Conservation (phyloP, 2,797 vertebrate species). For the Acanthurus leucopareius region DNA sequence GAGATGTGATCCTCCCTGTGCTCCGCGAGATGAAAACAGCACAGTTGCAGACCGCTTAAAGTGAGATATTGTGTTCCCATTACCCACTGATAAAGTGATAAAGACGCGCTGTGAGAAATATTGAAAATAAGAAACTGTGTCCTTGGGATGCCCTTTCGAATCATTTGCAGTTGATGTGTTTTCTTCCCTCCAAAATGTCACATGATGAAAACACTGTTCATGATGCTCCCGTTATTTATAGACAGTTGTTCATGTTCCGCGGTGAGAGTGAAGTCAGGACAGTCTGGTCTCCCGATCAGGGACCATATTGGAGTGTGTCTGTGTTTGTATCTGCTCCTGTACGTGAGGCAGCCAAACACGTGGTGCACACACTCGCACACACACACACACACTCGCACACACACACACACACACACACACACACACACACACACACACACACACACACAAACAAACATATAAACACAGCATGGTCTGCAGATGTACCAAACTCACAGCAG, state of each 20-base stretch:
- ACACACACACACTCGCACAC: constrained; percentile 30
- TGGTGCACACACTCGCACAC: constrained; percentile 35
- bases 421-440: constrained; percentile 57
- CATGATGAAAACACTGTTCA: not conserved
- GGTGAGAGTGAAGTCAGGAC: constrained; percentile 59
- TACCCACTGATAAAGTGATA: constrained; percentile 31
- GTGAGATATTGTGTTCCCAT: constrained; percentile 39
- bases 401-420: constrained; percentile 39
- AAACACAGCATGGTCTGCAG: constrained; percentile 68
- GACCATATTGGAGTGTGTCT: constrained; percentile 74
- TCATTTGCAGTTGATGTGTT: not conserved
- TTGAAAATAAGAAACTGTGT: constrained; percentile 28
- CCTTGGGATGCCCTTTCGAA: not conserved
- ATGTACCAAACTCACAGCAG: constrained; percentile 63
- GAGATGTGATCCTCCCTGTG: constrained; percentile 37
- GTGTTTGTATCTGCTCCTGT: constrained; percentile 73
- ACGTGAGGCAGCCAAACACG: constrained; percentile 67
- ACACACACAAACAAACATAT: constrained; percentile 29
- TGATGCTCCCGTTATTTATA: constrained; percentile 35
- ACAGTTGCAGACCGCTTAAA: constrained; percentile 24
- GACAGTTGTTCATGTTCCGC: constrained; percentile 51
- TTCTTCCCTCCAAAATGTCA: not conserved
- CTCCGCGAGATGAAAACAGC: constrained; percentile 35
- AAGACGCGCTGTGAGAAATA: constrained; percentile 19
- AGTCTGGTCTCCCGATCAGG: constrained; percentile 62